Conservation (phyloP, 2,888 invertebrate genomes). For the Invenusta paracnida region DNA sequence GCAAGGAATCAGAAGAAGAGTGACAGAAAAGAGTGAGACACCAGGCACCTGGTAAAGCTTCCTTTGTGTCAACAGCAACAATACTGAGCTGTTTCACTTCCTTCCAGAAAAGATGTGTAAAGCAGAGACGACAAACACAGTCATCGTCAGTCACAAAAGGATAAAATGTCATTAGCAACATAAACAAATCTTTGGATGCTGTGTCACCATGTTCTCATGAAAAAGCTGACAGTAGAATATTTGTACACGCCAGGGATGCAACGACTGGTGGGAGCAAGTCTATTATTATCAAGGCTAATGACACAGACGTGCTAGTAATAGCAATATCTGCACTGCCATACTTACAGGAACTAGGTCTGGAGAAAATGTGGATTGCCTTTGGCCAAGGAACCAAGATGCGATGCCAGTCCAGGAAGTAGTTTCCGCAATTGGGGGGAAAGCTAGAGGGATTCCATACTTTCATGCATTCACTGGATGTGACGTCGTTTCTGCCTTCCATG, state of each 20-base stretch:
- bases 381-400: background rate
- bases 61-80: slow-evolving; percentile 45
- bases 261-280: background rate
- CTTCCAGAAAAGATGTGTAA: slow-evolving; percentile 44
- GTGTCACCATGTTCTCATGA: slow-evolving; percentile 2
- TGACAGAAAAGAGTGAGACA: slow-evolving; percentile 33
- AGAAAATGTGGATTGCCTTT: background rate
- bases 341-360: slow-evolving; percentile 3
- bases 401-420: background rate
- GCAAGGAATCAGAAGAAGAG: slow-evolving; percentile 43
- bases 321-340: background rate
- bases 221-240: background rate
- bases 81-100: slow-evolving; percentile 46
- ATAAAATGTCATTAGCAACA: slow-evolving; percentile 15
- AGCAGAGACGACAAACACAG: slow-evolving; percentile 26
- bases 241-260: slow-evolving; percentile 14
- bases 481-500: background rate
- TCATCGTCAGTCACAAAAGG: slow-evolving; percentile 43
- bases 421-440: background rate
- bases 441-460: background rate
- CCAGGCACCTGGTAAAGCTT: slow-evolving; percentile 44
- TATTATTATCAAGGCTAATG: slow-evolving; percentile 10
- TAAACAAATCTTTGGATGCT: background rate
- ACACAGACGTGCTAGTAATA: background rate
- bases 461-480: slow-evolving; percentile 20